Conservation (phyloP, 2,797 vertebrate genomes). For the Argentina silus region DNA sequence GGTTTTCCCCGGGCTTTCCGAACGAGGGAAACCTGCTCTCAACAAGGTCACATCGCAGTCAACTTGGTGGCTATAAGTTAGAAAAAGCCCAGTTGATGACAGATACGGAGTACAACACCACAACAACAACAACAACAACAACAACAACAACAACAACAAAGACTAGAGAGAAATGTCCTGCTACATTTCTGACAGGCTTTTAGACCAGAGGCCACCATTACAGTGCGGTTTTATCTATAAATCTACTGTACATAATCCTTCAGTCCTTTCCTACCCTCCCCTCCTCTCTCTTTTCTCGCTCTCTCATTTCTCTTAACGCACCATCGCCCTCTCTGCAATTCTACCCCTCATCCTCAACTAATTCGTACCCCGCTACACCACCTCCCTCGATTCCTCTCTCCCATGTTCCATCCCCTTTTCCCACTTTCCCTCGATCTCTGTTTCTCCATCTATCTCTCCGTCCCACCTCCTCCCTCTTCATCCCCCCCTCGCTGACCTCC, state of each 20-base stretch:
- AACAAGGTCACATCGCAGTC: no score
- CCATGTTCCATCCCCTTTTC: constrained; percentile 28
- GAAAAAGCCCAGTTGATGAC: background rate
- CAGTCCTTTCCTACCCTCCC: no score
- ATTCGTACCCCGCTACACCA: background rate
- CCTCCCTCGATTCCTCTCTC: constrained; percentile 26
- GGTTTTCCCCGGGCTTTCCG: no score
- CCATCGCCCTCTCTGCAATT: no score
- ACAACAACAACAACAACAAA: background rate
- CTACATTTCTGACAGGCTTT: background rate
- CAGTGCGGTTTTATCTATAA: background rate
- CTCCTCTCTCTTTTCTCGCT: no score
- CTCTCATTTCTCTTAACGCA: no score
- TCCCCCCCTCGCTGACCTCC: constrained; percentile 4
- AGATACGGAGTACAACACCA: background rate
- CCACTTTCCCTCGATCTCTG: constrained; percentile 31
- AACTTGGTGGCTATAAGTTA: no score
- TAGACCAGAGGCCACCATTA: background rate
- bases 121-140: background rate
- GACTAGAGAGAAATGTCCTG: background rate
- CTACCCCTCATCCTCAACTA: constrained; percentile 1
- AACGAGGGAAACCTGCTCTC: no score
- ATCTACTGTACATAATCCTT: no score
- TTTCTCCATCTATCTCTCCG: constrained; percentile 14
- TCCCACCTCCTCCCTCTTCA: background rate